Base-by-base conservation (phyloP, 2,113 vertebrate species). In the Ameiurus melas region DNA sequence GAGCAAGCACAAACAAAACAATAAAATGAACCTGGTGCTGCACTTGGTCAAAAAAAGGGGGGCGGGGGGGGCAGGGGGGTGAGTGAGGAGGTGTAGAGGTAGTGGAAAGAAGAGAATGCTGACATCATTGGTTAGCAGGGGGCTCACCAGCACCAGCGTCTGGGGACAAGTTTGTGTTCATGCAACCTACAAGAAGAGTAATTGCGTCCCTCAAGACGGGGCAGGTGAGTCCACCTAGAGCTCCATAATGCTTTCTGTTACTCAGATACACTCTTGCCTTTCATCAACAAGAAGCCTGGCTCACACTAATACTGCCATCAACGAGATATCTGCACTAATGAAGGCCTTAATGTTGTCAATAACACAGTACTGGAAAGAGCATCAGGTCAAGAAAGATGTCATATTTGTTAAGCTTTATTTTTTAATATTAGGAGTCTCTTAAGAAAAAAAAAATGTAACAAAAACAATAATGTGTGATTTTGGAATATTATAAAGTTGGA, bases 201-300 rank as follows among this genome's bases (percentile, higher is more conserved):
- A 97, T 96, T 96, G 94, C 90, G 86, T 94, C 97, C 95, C 96
- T 51, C 82, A 96, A 95, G 97, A 95, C 92, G 71, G 91, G 91
- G 84, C 73, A 94, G 93, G 90, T 93, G 91, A 92, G 64, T 87
- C 22, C 89, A 95, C 92, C 93, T 91, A 17, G 87, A 96, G 95
- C 55, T 3, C 60, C 68, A 94, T 83, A 86, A 84, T 84, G 80
- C 88, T 85, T 87, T 83, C 86, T 86, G 93, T 93, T 93, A 92
- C 92, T 86, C 62, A 90, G 92, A 94, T 91, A 92, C 82, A 89
- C 86, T 91, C 90, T 86, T 93, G 87, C 90, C 81, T 94, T 92
- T 93, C 86, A 77, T 90, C 89, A 90, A 92, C 90, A 92, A 88
- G 87, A 86, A 86, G 85, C 90, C 92, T 90, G 92, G 90, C 91